Evolutionary conservation across 2,113 vertebrate species (phyloP).

Genomic region (Neodon shergylaensis): DNA sequence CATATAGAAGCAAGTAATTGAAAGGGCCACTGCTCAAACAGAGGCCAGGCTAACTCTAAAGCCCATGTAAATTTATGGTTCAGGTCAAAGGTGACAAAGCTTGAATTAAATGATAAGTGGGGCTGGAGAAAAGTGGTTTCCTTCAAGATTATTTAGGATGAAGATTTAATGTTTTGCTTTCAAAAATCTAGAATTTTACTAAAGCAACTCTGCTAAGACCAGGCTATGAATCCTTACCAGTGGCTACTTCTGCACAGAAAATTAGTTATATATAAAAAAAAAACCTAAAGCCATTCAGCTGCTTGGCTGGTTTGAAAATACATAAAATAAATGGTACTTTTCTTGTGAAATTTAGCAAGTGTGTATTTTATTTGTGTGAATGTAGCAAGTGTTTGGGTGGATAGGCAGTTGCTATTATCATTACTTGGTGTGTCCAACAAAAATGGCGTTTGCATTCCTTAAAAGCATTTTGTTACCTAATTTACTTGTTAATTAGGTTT

Average conservation of each 20-base stretch:
- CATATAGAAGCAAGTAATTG: background rate
- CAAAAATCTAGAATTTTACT: conserved; percentile 43
- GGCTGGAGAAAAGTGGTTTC: background rate
- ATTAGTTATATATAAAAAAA: background rate
- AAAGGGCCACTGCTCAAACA: background rate
- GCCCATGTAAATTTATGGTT: background rate
- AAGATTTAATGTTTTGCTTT: conserved; percentile 24
- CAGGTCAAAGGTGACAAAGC: background rate
- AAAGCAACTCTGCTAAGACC: background rate
- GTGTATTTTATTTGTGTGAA: background rate
- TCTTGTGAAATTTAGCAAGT: conserved; percentile 4
- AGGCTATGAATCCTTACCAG: background rate
- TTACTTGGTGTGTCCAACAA: background rate
- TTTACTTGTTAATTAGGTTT: conserved; percentile 28
- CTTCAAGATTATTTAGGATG: background rate
- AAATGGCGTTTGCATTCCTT: background rate
- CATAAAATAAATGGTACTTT: conserved; percentile 1
- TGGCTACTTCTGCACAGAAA: conserved; percentile 9
- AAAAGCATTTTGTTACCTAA: conserved; percentile 12
- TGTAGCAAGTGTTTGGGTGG: background rate
- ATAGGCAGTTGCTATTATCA: background rate
- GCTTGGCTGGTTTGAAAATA: conserved; percentile 36
- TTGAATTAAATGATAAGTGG: conserved; percentile 8
- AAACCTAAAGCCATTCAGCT: background rate
- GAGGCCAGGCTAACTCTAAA: background rate